Conservation (phyloP, 2,797 vertebrate species). For the Crocidura indochinensis region DNA sequence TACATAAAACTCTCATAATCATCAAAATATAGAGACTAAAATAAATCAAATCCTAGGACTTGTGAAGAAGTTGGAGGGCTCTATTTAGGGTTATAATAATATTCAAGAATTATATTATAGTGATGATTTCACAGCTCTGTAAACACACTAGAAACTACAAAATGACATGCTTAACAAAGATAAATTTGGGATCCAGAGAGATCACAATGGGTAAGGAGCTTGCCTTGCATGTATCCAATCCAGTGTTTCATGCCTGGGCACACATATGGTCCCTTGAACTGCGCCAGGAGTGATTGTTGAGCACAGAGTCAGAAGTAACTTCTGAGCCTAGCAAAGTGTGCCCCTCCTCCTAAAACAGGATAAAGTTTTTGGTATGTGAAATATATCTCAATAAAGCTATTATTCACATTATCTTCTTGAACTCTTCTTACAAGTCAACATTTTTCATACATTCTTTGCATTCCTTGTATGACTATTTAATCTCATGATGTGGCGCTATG, state of each 20-base stretch:
- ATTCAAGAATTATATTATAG: constrained; percentile 43
- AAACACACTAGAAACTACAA: constrained; percentile 23
- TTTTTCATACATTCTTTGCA: constrained; percentile 15
- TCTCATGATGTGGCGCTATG: not conserved
- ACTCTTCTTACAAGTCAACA: not conserved
- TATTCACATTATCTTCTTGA: constrained; percentile 38
- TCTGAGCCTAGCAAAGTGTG: too few relatives aligned
- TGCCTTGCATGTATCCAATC: too few relatives aligned
- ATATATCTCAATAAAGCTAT: constrained; percentile 37
- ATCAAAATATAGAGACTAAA: constrained; percentile 10
- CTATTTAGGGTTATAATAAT: not conserved
- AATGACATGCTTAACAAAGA: not conserved
- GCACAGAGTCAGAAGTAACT: too few relatives aligned
- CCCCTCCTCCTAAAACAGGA: too few relatives aligned
- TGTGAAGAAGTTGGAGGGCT: not conserved
- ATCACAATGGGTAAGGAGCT: too few relatives aligned
- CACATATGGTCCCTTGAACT: not conserved
- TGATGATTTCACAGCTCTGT: not conserved
- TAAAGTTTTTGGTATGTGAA: not conserved
- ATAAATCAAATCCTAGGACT: not conserved
- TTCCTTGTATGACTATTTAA: not conserved
- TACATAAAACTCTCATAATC: constrained; percentile 15
- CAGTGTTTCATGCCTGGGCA: too few relatives aligned
- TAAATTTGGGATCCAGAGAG: not conserved
- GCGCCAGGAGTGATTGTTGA: too few relatives aligned